A percentile compares a stretch with the other conserved stretches of the same genome.
Evolutionary conservation across 2,888 invertebrate genomes (phyloP).

Genomic region (Euphydryas editha): DNA sequence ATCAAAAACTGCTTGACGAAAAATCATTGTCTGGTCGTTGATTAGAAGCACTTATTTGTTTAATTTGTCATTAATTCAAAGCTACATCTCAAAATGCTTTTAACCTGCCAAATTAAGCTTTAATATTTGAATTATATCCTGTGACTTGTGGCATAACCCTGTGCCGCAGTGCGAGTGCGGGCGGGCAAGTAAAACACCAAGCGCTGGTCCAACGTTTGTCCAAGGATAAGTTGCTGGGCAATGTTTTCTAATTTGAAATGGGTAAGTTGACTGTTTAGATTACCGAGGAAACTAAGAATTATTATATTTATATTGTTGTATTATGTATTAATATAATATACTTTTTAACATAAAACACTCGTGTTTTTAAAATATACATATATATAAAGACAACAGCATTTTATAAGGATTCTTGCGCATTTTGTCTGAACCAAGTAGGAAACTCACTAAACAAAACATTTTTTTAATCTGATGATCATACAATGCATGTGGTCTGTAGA

Average conservation of each 20-base stretch:
- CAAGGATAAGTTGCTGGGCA: conserved; percentile 67
- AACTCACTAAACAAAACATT: no score
- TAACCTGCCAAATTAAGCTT: no score
- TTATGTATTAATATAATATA: no score
- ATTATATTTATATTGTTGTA: background rate
- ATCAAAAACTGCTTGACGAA: background rate
- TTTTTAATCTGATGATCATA: no score
- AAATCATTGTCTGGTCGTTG: background rate
- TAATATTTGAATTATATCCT: conserved; percentile 23
- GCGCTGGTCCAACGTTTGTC: conserved; percentile 62
- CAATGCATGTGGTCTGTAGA: no score
- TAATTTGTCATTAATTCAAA: background rate
- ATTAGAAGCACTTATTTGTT: background rate
- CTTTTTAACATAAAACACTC: no score
- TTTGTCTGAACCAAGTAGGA: no score
- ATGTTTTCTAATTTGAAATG: conserved; percentile 60
- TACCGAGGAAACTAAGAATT: background rate
- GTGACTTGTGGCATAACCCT: conserved; percentile 36
- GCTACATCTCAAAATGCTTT: no score
- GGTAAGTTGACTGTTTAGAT: conserved; percentile 8
- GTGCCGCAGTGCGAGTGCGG: conserved; percentile 47
- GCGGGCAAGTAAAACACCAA: conserved; percentile 72
- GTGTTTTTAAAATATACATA: no score
- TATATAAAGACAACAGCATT: no score
- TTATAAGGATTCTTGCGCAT: no score